These are phyloP conservation scores for Boloria selene DNA, from an alignment of 2,888 invertebrate species.

Conservation along the genomic window DNA sequence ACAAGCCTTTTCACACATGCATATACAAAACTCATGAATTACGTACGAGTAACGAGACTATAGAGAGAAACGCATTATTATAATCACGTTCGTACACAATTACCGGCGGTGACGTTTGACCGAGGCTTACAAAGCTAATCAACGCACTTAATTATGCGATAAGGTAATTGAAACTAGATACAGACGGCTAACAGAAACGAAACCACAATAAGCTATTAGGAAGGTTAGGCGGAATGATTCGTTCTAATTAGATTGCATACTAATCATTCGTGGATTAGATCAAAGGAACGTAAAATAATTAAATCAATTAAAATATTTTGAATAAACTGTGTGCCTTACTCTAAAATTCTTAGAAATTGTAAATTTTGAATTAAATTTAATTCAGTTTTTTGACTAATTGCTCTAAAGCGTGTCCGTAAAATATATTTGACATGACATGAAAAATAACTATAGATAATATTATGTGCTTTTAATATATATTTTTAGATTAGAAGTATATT, in stretches of 20 bases:
- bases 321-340: background rate
- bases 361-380: too few species aligned
- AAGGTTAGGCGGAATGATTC: slow-evolving; percentile 8
- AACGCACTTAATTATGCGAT: slow-evolving; percentile 45
- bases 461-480: too few species aligned
- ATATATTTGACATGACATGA: too few species aligned
- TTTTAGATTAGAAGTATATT: too few species aligned
- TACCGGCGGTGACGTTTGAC: slow-evolving; percentile 48
- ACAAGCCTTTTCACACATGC: too few species aligned
- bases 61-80: slow-evolving; percentile 16
- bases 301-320: slow-evolving; percentile 12
- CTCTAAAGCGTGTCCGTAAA: too few species aligned
- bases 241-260: slow-evolving; percentile 18
- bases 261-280: slow-evolving; percentile 16
- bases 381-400: too few species aligned
- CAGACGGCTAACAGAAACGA: slow-evolving; percentile 30
- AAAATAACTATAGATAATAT: too few species aligned
- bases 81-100: slow-evolving; percentile 43
- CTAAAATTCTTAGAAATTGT: too few species aligned
- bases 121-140: slow-evolving; percentile 50
- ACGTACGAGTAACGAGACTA: background rate
- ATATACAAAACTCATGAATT: background rate
- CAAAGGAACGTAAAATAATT: slow-evolving; percentile 17
- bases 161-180: slow-evolving; percentile 38
- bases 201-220: slow-evolving; percentile 32